phyloP scores from a whole-genome alignment of 2,888 invertebrate genomes.

The Heliconius erato region DNA sequence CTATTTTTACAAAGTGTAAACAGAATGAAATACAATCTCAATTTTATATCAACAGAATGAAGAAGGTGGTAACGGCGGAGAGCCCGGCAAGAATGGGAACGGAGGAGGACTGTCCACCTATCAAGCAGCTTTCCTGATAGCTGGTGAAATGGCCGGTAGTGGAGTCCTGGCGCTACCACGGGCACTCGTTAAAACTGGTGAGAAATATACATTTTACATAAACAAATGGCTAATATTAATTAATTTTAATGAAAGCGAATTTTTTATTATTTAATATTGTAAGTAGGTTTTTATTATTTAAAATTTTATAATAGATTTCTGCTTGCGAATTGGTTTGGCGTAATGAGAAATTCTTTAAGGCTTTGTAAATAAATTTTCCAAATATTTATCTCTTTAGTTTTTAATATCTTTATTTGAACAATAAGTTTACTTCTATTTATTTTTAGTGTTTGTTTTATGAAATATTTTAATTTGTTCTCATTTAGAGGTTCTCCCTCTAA shows the following conservation, averaged over 20 bases:
- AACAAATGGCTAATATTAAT: background rate
- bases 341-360: background rate
- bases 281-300: background rate
- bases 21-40: background rate
- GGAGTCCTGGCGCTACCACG: slow-evolving; percentile 89
- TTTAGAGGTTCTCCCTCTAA: too few relatives aligned
- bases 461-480: too few relatives aligned
- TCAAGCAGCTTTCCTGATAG: slow-evolving; percentile 87
- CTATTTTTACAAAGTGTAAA: background rate
- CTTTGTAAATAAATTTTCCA: too few relatives aligned
- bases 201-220: slow-evolving; percentile 32
- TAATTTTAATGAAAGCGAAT: background rate
- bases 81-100: slow-evolving; percentile 43
- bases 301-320: background rate
- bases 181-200: slow-evolving; percentile 88
- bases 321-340: slow-evolving; percentile 16
- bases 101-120: slow-evolving; percentile 65
- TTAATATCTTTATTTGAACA: too few relatives aligned
- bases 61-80: slow-evolving; percentile 53
- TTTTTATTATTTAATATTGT: background rate
- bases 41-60: slow-evolving; percentile 39
- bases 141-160: slow-evolving; percentile 90
- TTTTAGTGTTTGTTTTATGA: too few relatives aligned
- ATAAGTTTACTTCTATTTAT: too few relatives aligned
- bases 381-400: too few relatives aligned